phyloP scores from a whole-genome alignment of 2,113 vertebrate species.

The Cyphomyrus discorhynchus region DNA sequence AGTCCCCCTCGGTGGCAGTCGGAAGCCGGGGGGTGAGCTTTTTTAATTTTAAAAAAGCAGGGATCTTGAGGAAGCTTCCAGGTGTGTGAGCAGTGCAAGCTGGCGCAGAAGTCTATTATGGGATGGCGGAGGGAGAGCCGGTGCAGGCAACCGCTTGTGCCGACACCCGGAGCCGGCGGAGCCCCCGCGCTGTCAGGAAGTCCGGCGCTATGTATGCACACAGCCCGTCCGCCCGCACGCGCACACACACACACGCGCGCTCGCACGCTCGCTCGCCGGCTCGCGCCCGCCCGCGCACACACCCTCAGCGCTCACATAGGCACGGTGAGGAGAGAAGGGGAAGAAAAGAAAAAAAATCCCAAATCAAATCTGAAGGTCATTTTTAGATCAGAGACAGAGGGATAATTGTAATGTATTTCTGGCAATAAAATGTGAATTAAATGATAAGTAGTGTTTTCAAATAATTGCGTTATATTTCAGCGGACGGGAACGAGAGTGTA shows the following conservation, averaged over 20 bases:
- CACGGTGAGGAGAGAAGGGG: conserved; percentile 24
- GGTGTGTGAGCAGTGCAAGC: conserved; percentile 71
- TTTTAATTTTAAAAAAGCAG: conserved; percentile 28
- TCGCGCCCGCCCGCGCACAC: conserved; percentile 53
- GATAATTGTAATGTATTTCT: conserved; percentile 56
- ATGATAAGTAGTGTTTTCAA: conserved; percentile 65
- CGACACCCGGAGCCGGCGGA: conserved; percentile 74
- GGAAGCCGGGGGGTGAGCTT: conserved; percentile 67
- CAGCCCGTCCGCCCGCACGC: conserved; percentile 46
- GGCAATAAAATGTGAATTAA: conserved; percentile 55
- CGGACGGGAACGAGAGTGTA: conserved; percentile 73
- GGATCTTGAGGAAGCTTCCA: conserved; percentile 73
- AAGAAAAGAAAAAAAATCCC: conserved; percentile 35
- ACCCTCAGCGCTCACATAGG: conserved; percentile 36
- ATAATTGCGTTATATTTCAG: conserved; percentile 71
- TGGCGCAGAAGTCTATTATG: conserved; percentile 81
- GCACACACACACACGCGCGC: conserved; percentile 41
- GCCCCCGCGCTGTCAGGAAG: conserved; percentile 74
- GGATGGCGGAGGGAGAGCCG: conserved; percentile 77
- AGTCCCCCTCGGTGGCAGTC: conserved; percentile 70
- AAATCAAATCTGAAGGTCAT: conserved; percentile 59
- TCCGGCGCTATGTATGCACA: conserved; percentile 65
- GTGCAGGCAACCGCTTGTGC: conserved; percentile 67
- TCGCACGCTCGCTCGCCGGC: conserved; percentile 22
- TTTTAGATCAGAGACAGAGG: conserved; percentile 53